These are phyloP conservation scores for Chloebia gouldiae DNA, from an alignment of 2,113 vertebrate species.

Conservation along the genomic window DNA sequence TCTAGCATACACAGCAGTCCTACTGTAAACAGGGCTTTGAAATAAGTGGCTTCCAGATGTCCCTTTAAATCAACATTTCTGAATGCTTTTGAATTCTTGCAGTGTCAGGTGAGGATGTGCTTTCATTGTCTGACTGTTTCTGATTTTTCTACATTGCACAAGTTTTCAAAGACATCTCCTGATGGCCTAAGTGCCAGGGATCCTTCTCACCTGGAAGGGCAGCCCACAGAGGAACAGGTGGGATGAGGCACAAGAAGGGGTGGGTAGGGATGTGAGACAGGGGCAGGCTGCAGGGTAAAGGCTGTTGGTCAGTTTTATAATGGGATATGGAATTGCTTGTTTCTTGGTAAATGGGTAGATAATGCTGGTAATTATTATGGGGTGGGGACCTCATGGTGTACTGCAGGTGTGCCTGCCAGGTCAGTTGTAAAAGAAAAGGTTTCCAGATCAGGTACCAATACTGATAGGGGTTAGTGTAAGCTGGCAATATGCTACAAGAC, in stretches of 20 bases:
- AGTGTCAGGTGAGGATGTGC: background rate
- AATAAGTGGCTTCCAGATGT: background rate
- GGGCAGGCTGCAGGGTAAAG: background rate
- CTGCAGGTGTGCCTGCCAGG: background rate
- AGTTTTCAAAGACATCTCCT: background rate
- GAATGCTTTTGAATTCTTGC: background rate
- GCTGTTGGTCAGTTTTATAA: background rate
- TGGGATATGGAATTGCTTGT: background rate
- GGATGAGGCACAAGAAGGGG: background rate
- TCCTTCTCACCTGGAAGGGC: background rate
- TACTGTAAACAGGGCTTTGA: background rate
- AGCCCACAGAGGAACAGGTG: background rate
- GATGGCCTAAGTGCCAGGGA: rapidly evolving
- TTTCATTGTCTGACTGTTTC: background rate
- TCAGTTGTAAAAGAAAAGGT: background rate
- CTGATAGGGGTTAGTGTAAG: background rate
- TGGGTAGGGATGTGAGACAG: background rate
- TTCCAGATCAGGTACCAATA: background rate
- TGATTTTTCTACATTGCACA: background rate
- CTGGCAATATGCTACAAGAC: background rate
- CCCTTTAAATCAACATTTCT: background rate
- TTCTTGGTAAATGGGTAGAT: background rate
- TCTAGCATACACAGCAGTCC: background rate
- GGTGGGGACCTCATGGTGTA: background rate
- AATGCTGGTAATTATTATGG: background rate